Evolutionary conservation across 92 coral and sea anemone species (phyloP), one percentile per base, ranked within the genome.

Genomic region (Phenganax marumi): DNA sequence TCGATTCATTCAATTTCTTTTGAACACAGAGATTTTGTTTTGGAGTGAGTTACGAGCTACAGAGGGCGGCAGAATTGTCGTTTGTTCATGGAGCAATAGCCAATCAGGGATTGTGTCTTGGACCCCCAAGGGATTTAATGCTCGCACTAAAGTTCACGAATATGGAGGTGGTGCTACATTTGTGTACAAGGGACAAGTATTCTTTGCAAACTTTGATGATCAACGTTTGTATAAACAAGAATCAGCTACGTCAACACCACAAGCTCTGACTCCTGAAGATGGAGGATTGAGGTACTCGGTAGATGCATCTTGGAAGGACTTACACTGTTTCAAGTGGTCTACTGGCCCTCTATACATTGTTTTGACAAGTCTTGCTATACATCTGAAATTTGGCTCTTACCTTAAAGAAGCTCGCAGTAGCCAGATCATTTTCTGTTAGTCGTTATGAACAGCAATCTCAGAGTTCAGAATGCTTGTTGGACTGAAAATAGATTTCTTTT

Each of bases 141-240:
- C 91, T 75, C 88, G 99, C 12, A 92, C 99, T 3, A 87, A 70
- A 46, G 99, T 96, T 13, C 99, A 96, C 52, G 99, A 96, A 50
- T 89, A 91, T 71, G 99, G 99, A 80, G 99, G 99, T 53, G 97
- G 96, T 25, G 78, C 99, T 24, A 91, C 90, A 53, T 84, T 96
- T 84, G 99, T 96, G 7, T 68, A 92, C 91, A 91, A 89, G 19
- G 89, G 90, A 52, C 91, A 87, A 48, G 84, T 96, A 60, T 96
- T 90, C 81, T 96, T 96, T 84, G 87, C 99, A 46, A 96, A 96
- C 89, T 96, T 89, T 80, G 33, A 77, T 81, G 99, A 96, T 58
- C 97, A 96, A 82, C 75, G 97, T 68, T 80, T 96, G 69, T 96
- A 96, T 79, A 73, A 87, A 22, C 99, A 96, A 73, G 83, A 91